Percentiles rank a stretch among this genome's conserved stretches.
Conservation (phyloP, 2,888 invertebrate species). For the Diarsia dahlii region DNA sequence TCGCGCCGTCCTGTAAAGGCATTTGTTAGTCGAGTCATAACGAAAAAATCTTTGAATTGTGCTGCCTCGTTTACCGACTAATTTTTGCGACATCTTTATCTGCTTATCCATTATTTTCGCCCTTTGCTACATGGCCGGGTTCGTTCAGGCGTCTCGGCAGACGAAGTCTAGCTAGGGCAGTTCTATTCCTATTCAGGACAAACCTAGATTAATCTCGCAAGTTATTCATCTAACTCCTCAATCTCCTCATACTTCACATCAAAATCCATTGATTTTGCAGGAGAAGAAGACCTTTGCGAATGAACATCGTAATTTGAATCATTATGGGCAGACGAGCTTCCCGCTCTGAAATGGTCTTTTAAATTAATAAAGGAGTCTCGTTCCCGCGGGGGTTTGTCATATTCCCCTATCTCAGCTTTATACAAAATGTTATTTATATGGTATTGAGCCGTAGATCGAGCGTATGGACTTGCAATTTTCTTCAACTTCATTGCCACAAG, state of each 20-base stretch:
- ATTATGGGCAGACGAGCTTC: not conserved
- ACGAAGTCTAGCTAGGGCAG: not conserved
- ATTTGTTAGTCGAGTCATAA: not conserved
- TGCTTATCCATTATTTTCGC: not conserved
- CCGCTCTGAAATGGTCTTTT: conserved; percentile 13
- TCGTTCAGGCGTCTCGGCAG: not conserved
- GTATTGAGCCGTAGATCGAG: conserved; percentile 45
- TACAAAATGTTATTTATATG: conserved; percentile 47
- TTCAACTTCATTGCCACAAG: conserved; percentile 47
- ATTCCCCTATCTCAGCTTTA: conserved; percentile 46
- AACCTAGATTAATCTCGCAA: not conserved
- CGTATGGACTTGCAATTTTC: conserved; percentile 34
- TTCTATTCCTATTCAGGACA: not conserved
- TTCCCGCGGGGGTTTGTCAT: conserved; percentile 14
- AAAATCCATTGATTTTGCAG: conserved; percentile 30
- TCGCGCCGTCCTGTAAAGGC: not conserved
- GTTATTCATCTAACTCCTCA: conserved; percentile 44
- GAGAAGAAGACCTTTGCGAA: conserved; percentile 42
- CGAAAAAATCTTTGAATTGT: not conserved
- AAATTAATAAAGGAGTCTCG: not conserved
- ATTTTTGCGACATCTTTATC: not conserved
- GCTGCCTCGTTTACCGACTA: not conserved
- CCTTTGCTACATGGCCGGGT: not conserved
- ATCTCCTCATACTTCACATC: conserved; percentile 34
- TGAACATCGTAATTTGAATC: conserved; percentile 20